These are phyloP conservation scores for Calcarius lapponicus DNA, from an alignment of 2,797 vertebrate genomes.

Conservation along the genomic window DNA sequence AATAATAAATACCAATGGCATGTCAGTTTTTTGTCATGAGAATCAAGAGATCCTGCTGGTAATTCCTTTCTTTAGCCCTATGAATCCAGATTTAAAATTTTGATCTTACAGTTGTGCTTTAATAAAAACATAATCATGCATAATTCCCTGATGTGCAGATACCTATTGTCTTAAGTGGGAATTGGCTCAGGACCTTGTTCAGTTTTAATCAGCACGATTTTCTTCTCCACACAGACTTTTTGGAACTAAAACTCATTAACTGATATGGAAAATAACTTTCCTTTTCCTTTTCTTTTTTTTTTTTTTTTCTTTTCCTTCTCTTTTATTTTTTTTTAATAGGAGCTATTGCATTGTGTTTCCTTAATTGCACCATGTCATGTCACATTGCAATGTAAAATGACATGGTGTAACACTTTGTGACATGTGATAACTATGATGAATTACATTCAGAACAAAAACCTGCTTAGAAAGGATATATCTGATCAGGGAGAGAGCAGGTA, in stretches of 20 bases:
- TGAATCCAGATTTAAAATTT: not conserved
- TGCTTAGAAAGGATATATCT: slow-evolving; percentile 67
- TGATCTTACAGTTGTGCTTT: not conserved
- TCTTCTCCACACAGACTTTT: slow-evolving; percentile 3
- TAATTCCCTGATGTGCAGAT: not conserved
- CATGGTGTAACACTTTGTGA: slow-evolving; percentile 74
- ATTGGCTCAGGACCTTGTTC: not conserved
- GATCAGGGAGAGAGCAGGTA: slow-evolving; percentile 44
- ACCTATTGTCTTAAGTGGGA: not conserved
- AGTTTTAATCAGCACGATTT: slow-evolving; percentile 39
- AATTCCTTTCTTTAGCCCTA: not conserved
- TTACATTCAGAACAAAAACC: slow-evolving; percentile 70
- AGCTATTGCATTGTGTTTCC: slow-evolving; percentile 68
- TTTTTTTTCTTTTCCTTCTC: fast-evolving
- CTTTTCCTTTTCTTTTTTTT: not conserved
- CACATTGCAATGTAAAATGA: slow-evolving; percentile 73
- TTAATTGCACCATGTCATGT: slow-evolving; percentile 80
- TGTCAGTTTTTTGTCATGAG: not conserved
- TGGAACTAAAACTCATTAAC: slow-evolving; percentile 68
- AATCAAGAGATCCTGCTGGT: not conserved
- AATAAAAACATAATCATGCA: not conserved
- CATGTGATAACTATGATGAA: slow-evolving; percentile 80
- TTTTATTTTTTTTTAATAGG: not conserved
- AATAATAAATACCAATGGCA: not conserved
- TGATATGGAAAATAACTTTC: slow-evolving; percentile 55